Conservation (phyloP, 1,140 invertebrate species). For the Cydia fagiglandana region DNA sequence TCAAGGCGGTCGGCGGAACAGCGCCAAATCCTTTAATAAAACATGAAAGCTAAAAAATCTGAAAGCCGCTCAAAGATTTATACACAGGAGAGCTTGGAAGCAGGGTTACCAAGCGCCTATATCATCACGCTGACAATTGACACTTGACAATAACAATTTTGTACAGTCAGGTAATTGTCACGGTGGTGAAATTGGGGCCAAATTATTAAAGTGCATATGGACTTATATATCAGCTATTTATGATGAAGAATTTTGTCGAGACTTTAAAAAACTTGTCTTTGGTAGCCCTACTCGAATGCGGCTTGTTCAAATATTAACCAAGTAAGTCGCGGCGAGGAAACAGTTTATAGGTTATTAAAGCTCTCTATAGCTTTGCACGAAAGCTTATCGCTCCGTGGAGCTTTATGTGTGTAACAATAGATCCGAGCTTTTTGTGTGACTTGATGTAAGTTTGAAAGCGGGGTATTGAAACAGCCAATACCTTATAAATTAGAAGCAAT, state of each 20-base stretch:
- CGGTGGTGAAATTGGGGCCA: too few species aligned
- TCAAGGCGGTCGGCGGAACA: neutral
- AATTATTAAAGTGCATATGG: too few species aligned
- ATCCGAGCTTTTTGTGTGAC: neutral
- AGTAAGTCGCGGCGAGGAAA: neutral
- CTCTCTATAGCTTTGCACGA: conserved; percentile 15
- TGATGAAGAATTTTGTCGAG: too few species aligned
- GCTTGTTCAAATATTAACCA: conserved; percentile 16
- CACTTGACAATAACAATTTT: too few species aligned
- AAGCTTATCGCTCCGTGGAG: conserved; percentile 8
- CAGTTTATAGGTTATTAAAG: conserved; percentile 26
- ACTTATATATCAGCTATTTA: too few species aligned
- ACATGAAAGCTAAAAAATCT: conserved; percentile 1
- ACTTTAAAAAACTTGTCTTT: neutral
- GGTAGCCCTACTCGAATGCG: neutral
- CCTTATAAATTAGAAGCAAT: too few species aligned
- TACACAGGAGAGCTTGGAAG: neutral
- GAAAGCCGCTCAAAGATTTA: neutral
- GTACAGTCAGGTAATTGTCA: too few species aligned
- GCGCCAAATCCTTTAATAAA: neutral
- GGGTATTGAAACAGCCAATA: too few species aligned
- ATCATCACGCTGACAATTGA: neutral
- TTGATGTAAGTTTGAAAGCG: neutral
- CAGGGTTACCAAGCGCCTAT: neutral
- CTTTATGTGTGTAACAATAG: conserved; percentile 18